These are phyloP conservation scores for Azemiops feae DNA, from an alignment of 2,113 vertebrate species.

Conservation along the genomic window DNA sequence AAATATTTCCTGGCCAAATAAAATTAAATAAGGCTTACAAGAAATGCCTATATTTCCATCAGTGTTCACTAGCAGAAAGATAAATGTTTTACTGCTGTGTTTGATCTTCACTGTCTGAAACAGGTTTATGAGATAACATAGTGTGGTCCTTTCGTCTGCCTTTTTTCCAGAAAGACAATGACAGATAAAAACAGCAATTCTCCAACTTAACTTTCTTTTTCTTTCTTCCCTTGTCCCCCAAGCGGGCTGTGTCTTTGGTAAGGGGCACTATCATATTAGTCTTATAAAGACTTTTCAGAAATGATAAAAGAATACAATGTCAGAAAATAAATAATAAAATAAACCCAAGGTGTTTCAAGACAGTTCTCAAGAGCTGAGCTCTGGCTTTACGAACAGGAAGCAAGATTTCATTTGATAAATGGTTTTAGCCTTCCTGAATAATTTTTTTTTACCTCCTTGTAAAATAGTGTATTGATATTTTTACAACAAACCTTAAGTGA, in stretches of 20 bases:
- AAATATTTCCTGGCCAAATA: background rate
- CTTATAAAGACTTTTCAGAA: constrained; percentile 1
- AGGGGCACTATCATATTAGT: background rate
- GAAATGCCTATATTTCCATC: background rate
- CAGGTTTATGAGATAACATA: background rate
- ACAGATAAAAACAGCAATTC: constrained; percentile 7
- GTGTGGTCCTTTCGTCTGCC: background rate
- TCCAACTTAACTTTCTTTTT: constrained; percentile 1
- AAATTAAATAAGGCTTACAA: constrained; percentile 2
- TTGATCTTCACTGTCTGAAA: constrained; percentile 10
- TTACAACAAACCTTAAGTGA: background rate
- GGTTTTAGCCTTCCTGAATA: background rate
- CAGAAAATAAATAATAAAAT: background rate
- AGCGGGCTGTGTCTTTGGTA: background rate
- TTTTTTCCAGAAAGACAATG: background rate
- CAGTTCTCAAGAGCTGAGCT: background rate
- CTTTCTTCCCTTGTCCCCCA: background rate
- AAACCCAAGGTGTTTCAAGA: background rate
- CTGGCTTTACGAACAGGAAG: background rate
- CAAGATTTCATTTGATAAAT: background rate
- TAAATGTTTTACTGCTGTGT: constrained; percentile 14
- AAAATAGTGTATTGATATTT: background rate
- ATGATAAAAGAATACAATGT: background rate
- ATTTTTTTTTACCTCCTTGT: background rate
- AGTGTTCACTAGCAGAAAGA: constrained; percentile 38